These are phyloP conservation scores for Anoplolepis gracilipes DNA, from an alignment of 1,140 invertebrate species.

Conservation along the genomic window DNA sequence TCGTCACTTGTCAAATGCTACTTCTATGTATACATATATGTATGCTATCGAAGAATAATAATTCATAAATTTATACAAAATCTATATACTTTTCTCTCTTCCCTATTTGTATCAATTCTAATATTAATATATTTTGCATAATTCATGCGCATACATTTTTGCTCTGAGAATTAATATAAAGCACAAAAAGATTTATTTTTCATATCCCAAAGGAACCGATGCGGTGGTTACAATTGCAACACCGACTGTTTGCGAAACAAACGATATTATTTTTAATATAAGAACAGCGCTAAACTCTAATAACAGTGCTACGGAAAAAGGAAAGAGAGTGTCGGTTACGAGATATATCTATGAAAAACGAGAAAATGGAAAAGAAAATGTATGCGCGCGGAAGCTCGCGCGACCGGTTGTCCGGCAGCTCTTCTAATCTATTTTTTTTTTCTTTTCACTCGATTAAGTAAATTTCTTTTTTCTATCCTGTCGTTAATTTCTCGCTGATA, in stretches of 20 bases:
- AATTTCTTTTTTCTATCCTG: slow-evolving; percentile 51
- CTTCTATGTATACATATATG: slow-evolving; percentile 14
- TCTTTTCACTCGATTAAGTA: slow-evolving; percentile 19
- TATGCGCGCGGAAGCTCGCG: background rate
- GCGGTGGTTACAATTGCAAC: background rate
- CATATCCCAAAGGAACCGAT: background rate
- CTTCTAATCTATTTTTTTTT: slow-evolving; percentile 28
- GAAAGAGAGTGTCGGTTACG: background rate
- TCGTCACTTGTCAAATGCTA: background rate
- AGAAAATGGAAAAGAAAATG: slow-evolving; percentile 4
- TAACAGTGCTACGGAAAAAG: background rate
- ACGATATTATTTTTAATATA: slow-evolving; percentile 8
- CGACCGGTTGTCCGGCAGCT: slow-evolving; percentile 11
- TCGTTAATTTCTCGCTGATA: slow-evolving; percentile 43
- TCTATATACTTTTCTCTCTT: background rate
- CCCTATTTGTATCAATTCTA: background rate
- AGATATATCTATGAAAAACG: too few relatives aligned
- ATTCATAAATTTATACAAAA: background rate
- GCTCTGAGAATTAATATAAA: background rate
- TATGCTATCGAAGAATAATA: background rate
- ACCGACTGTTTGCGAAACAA: background rate
- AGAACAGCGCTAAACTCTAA: slow-evolving; percentile 26
- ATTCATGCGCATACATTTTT: background rate
- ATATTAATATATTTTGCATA: background rate
- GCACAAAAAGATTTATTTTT: background rate